Conservation (phyloP, 1,140 invertebrate species). For the Steinernema feltiae region DNA sequence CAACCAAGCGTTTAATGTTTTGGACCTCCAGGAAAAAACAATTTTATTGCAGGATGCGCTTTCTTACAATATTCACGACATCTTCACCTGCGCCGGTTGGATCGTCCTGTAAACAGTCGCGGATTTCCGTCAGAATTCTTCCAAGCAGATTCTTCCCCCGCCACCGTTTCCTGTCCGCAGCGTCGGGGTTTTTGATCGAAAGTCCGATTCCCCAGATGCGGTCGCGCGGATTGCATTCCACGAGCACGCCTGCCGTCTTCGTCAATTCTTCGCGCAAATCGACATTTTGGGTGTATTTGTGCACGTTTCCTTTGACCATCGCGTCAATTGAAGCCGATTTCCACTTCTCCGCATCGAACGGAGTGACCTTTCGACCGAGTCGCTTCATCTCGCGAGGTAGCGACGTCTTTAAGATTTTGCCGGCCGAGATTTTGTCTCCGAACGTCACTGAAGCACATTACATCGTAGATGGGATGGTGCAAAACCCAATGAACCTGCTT, state of each 20-base stretch:
- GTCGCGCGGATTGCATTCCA: not conserved
- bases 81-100: not conserved
- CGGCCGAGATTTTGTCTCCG: not conserved
- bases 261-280: not conserved
- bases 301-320: not conserved
- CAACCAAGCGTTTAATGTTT: no score
- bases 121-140: not conserved
- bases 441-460: not conserved
- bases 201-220: not conserved
- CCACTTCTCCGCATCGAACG: not conserved
- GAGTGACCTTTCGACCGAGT: not conserved
- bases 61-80: not conserved
- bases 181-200: not conserved
- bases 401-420: not conserved
- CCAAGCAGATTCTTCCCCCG: not conserved
- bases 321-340: not conserved
- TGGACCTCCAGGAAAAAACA: no score
- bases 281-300: not conserved
- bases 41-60: not conserved
- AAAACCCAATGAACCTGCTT: no score
- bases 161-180: not conserved
- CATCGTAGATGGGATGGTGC: no score
- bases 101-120: not conserved
- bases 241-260: not conserved
- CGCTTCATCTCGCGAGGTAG: no score